Conservation (phyloP, 2,888 invertebrate genomes). For the Apotomis betuletana region DNA sequence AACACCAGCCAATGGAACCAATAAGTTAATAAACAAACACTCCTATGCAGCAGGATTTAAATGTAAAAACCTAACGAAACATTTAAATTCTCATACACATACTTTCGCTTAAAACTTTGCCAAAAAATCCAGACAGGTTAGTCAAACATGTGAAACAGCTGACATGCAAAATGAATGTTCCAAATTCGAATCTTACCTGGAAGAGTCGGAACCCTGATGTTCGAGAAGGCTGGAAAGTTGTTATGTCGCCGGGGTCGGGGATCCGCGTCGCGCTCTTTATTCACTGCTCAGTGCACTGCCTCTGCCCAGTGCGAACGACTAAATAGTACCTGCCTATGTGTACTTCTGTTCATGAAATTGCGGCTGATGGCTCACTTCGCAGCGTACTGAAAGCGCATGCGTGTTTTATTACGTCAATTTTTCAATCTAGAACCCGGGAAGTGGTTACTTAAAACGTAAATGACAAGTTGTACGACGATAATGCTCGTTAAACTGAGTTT, state of each 20-base stretch:
- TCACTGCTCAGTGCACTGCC: constrained; percentile 19
- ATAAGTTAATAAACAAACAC: constrained; percentile 16
- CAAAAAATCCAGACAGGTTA: constrained; percentile 31
- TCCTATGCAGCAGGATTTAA: neutral
- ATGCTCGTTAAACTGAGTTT: constrained; percentile 14
- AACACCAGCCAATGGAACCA: constrained; percentile 11
- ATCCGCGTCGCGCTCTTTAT: constrained; percentile 19
- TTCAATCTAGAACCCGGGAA: constrained; percentile 65
- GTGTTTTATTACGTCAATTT: constrained; percentile 65
- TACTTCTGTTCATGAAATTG: constrained; percentile 35
- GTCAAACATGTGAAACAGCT: constrained; percentile 39
- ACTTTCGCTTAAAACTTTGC: constrained; percentile 33
- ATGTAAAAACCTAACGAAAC: constrained; percentile 4
- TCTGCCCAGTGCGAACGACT: constrained; percentile 26
- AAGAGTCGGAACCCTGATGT: neutral
- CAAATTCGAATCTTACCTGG: constrained; percentile 27
- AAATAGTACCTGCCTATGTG: constrained; percentile 38
- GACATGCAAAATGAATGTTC: constrained; percentile 18
- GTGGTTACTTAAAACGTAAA: constrained; percentile 43
- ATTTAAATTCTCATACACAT: constrained; percentile 7
- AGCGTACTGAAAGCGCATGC: constrained; percentile 65
- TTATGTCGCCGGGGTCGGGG: constrained; percentile 23
- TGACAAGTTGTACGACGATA: constrained; percentile 14
- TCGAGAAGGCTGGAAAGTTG: constrained; percentile 25
- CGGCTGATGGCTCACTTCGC: constrained; percentile 64